Evolutionary conservation across 2,113 vertebrate species (phyloP).

Genomic region (Colinus virginianus): DNA sequence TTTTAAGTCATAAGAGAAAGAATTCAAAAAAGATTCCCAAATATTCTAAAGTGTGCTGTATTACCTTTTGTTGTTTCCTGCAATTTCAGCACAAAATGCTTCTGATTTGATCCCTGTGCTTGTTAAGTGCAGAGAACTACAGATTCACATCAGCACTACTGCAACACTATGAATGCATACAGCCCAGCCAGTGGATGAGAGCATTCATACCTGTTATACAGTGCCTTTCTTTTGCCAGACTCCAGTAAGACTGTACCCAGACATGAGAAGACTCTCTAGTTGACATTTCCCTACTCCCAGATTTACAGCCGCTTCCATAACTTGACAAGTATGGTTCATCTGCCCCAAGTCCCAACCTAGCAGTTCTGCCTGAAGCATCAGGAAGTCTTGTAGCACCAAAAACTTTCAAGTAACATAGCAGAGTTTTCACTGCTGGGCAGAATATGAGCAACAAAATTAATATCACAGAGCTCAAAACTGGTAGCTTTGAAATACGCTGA

Average conservation of each 20-base stretch:
- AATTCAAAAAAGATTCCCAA: neutral
- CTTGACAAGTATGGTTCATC: neutral
- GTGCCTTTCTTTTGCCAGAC: neutral
- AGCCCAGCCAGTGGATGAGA: neutral
- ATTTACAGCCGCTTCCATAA: neutral
- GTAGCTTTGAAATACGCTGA: neutral
- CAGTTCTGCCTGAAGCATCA: neutral
- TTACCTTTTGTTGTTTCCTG: neutral
- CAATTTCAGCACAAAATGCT: constrained; percentile 14
- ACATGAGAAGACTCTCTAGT: neutral
- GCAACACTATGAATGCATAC: neutral
- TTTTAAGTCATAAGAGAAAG: neutral
- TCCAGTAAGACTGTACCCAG: neutral
- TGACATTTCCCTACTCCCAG: neutral
- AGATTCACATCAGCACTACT: neutral
- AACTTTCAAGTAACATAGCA: neutral
- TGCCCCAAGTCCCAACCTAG: neutral
- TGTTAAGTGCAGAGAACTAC: neutral
- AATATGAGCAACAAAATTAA: neutral
- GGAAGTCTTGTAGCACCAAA: neutral
- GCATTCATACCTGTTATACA: neutral
- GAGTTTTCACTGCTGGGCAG: neutral
- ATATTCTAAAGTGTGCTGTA: neutral
- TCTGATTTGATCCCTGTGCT: neutral
- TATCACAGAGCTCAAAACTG: neutral